Percentiles rank a stretch among this genome's conserved stretches.
phyloP scores from a whole-genome alignment of 2,113 vertebrate species.

The Typhlomys cinereus region DNA sequence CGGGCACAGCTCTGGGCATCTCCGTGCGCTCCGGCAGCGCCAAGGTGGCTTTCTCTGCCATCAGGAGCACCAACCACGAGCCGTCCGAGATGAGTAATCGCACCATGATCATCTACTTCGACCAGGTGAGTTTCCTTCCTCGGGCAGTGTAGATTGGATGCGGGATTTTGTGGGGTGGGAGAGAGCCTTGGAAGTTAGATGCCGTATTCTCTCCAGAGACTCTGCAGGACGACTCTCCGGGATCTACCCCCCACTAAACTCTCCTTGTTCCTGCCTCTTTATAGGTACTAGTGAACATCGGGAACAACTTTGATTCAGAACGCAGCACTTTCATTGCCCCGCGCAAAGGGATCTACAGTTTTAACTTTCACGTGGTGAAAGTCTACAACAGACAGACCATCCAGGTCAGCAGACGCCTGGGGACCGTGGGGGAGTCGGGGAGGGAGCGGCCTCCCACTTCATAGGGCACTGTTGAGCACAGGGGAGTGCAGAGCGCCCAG shows the following conservation, averaged over 20 bases:
- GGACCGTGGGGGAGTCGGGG: no score
- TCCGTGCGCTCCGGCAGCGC: constrained; percentile 96
- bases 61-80: constrained; percentile 98
- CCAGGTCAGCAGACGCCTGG: constrained; percentile 88
- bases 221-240: neutral
- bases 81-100: constrained; percentile 99
- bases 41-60: constrained; percentile 97
- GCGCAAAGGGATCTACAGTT: constrained; percentile 99
- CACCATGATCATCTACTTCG: constrained; percentile 98
- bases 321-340: constrained; percentile 97
- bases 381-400: constrained; percentile 99
- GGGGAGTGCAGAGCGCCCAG: neutral
- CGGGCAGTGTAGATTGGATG: neutral
- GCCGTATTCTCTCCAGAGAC: neutral
- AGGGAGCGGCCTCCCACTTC: neutral
- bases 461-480: neutral
- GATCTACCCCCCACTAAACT: neutral
- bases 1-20: constrained; percentile 95
- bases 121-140: constrained; percentile 87
- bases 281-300: constrained; percentile 96
- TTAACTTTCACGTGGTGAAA: constrained; percentile 99
- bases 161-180: neutral
- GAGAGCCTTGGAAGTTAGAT: neutral
- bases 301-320: constrained; percentile 95
- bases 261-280: constrained; percentile 50